Evolutionary conservation across 2,888 invertebrate species (phyloP), one percentile per base, ranked within the genome.

Genomic region (Sepiola atlantica): DNA sequence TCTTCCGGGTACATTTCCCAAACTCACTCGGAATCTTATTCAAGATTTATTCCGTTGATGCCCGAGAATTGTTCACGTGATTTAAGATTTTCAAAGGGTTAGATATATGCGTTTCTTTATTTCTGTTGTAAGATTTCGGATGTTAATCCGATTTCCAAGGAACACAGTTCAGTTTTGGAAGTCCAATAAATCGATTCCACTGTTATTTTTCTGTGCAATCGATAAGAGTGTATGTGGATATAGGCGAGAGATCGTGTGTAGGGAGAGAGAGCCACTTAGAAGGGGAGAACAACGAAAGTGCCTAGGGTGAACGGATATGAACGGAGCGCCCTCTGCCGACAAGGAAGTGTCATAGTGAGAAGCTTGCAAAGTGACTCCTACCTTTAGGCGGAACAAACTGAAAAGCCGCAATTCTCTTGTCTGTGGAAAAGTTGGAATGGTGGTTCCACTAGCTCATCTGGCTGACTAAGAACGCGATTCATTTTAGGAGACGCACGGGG

Each of bases 321-420:
- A 77, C 77, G n/a, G n/a, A 77, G 77, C n/a, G n/a, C 77, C 77
- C 77, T 77, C 77, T 77, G 16, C n/a, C 77, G n/a, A 32, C n/a
- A n/a, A 77, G 77, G 77, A 77, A 77, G 77, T 77, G 77, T 77
- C 77, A 77, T 77, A 77, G 77, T 14, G 77, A 77, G 77, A 77
- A n/a, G n/a, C 77, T n/a, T 32, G n/a, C 77, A 77, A 77, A 77
- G n/a, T n/a, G 77, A n/a, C 32, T 77, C 16, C 16, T 14, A 16
- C 77, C 77, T 77, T n/a, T 77, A n/a, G 77, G 77, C 77, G n/a
- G n/a, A n/a, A 77, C n/a, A 14, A 77, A n/a, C n/a, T 77, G 3
- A 77, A 77, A n/a, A 77, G 14, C n/a, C 77, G 45, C 45, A 8
- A 4, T 8, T 45, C 8, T 45, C 45, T 45, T 8, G 45, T 45